Evolutionary conservation across 2,888 invertebrate genomes (phyloP).

Genomic region (Drosophila fungiperda): DNA sequence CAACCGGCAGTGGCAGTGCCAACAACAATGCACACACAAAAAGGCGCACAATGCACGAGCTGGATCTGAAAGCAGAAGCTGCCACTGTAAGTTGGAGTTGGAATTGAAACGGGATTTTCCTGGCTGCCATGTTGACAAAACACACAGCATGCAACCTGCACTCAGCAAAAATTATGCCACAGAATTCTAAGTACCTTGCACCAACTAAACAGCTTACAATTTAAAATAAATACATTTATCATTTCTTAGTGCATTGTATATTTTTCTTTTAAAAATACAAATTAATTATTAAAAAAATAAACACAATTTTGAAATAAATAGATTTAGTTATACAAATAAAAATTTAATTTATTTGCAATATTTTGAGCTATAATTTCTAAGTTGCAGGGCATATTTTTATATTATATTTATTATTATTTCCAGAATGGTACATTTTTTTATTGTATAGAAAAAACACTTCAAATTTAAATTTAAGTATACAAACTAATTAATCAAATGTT

Average conservation of each 20-base stretch:
- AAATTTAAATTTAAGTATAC: neutral
- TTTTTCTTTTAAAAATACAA: neutral
- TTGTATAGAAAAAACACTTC: too few relatives aligned
- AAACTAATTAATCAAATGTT: neutral
- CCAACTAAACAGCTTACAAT: neutral
- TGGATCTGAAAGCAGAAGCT: conserved; percentile 14
- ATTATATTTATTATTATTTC: neutral
- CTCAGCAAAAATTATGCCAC: neutral
- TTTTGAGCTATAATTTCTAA: neutral
- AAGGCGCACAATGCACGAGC: conserved; percentile 69
- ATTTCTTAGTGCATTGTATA: neutral
- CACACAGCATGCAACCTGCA: conserved; percentile 44
- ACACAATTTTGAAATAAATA: neutral
- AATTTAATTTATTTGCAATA: neutral
- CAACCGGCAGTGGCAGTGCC: conserved; percentile 4
- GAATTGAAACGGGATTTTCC: conserved; percentile 40
- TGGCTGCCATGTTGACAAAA: conserved; percentile 59
- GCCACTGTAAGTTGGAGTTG: conserved; percentile 2
- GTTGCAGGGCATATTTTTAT: neutral
- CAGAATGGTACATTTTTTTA: too few relatives aligned
- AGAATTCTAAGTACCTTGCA: neutral
- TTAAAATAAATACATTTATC: neutral
- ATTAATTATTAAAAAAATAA: neutral
- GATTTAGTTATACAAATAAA: neutral
- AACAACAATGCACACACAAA: conserved; percentile 72